These are phyloP conservation scores for Actinemys pallida DNA, from an alignment of 2,113 vertebrate genomes.

Conservation along the genomic window DNA sequence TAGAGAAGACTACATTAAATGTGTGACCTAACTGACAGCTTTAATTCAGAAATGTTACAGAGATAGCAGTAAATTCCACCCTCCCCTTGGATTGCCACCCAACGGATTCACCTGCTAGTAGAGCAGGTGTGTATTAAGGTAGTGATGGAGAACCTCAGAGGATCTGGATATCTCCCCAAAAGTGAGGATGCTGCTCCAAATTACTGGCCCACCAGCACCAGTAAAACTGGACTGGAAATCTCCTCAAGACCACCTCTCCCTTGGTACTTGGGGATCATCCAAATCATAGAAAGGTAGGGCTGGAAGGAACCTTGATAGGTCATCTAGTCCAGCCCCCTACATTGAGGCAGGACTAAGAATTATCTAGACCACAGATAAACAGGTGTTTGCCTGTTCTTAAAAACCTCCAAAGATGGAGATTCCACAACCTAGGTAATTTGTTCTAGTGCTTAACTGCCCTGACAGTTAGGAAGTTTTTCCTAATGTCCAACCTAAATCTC, in stretches of 20 bases:
- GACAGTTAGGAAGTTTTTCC: not conserved
- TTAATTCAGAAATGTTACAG: not conserved
- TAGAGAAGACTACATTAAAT: not conserved
- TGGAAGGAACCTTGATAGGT: not conserved
- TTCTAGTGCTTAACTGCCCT: not conserved
- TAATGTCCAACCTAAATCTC: not conserved
- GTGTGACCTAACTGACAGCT: not conserved
- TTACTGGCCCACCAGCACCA: not conserved
- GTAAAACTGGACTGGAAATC: not conserved
- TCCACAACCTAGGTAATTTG: not conserved
- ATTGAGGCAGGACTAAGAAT: not conserved
- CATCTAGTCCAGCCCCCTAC: not conserved
- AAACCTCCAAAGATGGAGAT: not conserved
- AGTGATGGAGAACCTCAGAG: not conserved
- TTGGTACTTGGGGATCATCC: not conserved
- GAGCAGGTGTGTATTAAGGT: not conserved
- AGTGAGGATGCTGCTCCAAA: not conserved
- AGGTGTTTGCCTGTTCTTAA: not conserved
- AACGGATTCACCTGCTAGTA: not conserved
- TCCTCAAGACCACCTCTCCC: not conserved
- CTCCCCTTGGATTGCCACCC: not conserved
- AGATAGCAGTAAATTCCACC: not conserved
- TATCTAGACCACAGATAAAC: not conserved
- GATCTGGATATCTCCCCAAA: not conserved
- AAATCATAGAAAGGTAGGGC: not conserved